phyloP scores from a whole-genome alignment of 2,113 vertebrate genomes.

The Strix uralensis region DNA sequence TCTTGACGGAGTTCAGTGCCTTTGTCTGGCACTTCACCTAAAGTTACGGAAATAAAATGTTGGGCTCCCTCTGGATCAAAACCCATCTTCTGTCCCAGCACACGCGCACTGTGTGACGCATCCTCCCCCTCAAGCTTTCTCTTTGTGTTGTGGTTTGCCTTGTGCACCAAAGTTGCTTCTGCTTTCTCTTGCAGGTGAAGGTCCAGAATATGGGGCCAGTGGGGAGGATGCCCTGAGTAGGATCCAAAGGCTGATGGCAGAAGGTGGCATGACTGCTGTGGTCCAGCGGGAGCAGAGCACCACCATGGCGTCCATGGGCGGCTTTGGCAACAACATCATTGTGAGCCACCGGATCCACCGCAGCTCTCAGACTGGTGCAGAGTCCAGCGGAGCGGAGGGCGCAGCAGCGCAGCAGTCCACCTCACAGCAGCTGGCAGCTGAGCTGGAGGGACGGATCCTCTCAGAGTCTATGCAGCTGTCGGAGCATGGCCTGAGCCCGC shows the following conservation, averaged over 20 bases:
- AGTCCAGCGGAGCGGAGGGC: slow-evolving; percentile 58
- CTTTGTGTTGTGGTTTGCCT: not conserved
- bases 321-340: slow-evolving; percentile 98
- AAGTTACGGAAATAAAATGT: not conserved
- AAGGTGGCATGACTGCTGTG: slow-evolving; percentile 97
- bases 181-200: slow-evolving; percentile 76
- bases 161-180: not conserved
- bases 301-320: slow-evolving; percentile 98
- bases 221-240: slow-evolving; percentile 92
- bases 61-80: not conserved
- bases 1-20: not conserved
- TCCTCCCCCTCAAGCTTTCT: not conserved
- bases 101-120: accelerated
- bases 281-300: slow-evolving; percentile 98
- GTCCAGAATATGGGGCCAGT: slow-evolving; percentile 73
- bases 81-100: not conserved
- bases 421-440: slow-evolving; percentile 68
- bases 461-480: slow-evolving; percentile 63
- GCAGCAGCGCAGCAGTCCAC: slow-evolving; percentile 66
- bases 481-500: slow-evolving; percentile 63
- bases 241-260: slow-evolving; percentile 93
- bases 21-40: not conserved
- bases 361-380: slow-evolving; percentile 89
- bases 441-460: slow-evolving; percentile 63
- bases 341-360: slow-evolving; percentile 98